Base-by-base conservation (phyloP, 1,140 invertebrate species). In the Psilanteris sp. region DNA sequence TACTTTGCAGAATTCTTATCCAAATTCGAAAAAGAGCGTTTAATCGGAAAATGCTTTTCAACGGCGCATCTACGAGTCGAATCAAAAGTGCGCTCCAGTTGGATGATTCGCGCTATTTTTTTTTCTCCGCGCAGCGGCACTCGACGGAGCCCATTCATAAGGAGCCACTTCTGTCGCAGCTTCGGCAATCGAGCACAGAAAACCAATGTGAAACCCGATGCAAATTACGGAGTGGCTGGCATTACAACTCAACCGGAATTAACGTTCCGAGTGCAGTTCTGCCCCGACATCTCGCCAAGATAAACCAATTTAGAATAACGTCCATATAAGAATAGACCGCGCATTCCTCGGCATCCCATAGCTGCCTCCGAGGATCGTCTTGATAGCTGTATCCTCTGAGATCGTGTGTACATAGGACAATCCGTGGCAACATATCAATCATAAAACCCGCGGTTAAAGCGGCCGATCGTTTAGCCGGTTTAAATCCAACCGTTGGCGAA, bases 401-500 rank as follows among this genome's bases (percentile, higher is more conserved):
- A 29, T 41, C 1, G 8, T 34, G 18, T 59, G 13, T 34, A 36
- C 39, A 59, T 29, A 44, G 37, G 37, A 48, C 43, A 48, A 13
- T 43, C 26, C 6, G 24, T 14, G 29, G 14, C 31, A 64, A 41
- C 36, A 34, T 55, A 67, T 67, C 62, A 67, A 67, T 67, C 46
- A 24, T 5, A 3, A 32, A 16, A 43, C 5, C 36, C 16, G 24
- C 22, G 14, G 41, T 37, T 61, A 61, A 27, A 48, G 7, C 22
- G 16, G 57, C 14, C 32, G 24, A 31, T 11, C 48, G 61, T 46
- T 66, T 39, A 62, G 26, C 24, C 36, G 59, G 26, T 62, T 50
- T 62, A 41, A 34, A 61, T 9, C 26, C 24, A 39, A 72, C 59
- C 14, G 62, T 11, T 9, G 48, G 61, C 64, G 52, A n/a, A 78